Evolutionary conservation across 2,113 vertebrate genomes (phyloP).

Genomic region (Acrocephalus kingi): DNA sequence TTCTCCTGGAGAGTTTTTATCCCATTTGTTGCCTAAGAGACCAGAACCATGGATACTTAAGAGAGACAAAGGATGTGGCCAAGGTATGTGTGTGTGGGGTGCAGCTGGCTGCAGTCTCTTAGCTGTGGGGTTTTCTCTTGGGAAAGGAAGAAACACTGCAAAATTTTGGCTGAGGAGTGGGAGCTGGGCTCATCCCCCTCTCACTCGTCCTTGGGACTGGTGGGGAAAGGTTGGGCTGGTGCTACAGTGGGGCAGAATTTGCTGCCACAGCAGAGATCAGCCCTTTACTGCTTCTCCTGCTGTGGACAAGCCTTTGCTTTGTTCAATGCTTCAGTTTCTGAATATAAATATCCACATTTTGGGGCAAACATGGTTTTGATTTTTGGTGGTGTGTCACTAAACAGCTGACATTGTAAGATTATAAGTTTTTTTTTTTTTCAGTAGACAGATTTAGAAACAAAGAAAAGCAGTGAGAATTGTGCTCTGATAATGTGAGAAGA

Average conservation of each 20-base stretch:
- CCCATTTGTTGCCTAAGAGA: background rate
- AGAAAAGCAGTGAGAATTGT: background rate
- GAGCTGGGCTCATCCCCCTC: background rate
- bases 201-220: background rate
- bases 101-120: background rate
- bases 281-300: background rate
- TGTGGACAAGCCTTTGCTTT: background rate
- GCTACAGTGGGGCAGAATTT: background rate
- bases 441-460: background rate
- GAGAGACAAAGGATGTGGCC: background rate
- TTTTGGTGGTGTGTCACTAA: constrained; percentile 7
- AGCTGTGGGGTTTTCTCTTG: background rate
- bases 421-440: background rate
- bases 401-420: background rate
- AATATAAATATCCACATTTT: background rate
- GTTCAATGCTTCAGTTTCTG: background rate
- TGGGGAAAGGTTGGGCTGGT: fast-evolving
- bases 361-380: background rate
- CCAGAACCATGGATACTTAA: background rate
- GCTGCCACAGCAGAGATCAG: fast-evolving
- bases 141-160: background rate
- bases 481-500: background rate
- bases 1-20: background rate
- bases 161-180: background rate
- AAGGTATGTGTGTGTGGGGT: background rate